Base-by-base conservation (phyloP, 2,797 vertebrate genomes). In the Gadopsis marmoratus region DNA sequence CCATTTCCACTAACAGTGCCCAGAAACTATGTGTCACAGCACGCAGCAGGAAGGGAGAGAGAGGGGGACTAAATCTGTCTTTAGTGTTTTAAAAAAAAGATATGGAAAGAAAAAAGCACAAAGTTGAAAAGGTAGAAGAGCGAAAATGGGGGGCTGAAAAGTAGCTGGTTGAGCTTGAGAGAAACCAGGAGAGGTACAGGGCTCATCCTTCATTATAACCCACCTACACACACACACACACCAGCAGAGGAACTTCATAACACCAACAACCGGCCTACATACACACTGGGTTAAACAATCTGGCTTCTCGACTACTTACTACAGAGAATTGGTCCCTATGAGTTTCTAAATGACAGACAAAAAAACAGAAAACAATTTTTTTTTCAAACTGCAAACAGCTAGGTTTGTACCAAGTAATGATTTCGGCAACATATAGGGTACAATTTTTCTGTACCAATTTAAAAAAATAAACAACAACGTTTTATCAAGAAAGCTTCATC, bases 1-100 rank as follows among this genome's bases (percentile, higher is more conserved):
- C 74, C 63, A 59, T 74, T 39, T 81, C 51, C 59, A 81, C 62
- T 69, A 76, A 83, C 71, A 71, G 65, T 81, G 76, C 71, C 78
- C 76, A 87, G 83, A 93, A 89, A 87, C 61, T 74, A 48, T 87
- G 88, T 65, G 78, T 86, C 79, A 91, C 70, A 68, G 76, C 62
- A 62, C 63, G 59, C 11, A 68, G 48, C 45, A 37, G 58, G 26
- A 56, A 59, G 3, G 3, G 56, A 3, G 21, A 14, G 41, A 10
- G 12, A 2, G 21, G 21, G 61, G 29, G 37, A 0, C 31, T 23
- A 3, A 9, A 10, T 39, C 0, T 21, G 56, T 47, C 47, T 50
- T 65, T 12, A 26, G 2, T 33, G 23, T 43, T 43, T 7, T 17
- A 47, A 12, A 60, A 50, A 61, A 48, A 11, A 50, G 17, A 48